A percentile compares a stretch with the other conserved stretches of the same genome.
phyloP scores from a whole-genome alignment of 1,140 invertebrate species.

The Neodiprion virginianus region DNA sequence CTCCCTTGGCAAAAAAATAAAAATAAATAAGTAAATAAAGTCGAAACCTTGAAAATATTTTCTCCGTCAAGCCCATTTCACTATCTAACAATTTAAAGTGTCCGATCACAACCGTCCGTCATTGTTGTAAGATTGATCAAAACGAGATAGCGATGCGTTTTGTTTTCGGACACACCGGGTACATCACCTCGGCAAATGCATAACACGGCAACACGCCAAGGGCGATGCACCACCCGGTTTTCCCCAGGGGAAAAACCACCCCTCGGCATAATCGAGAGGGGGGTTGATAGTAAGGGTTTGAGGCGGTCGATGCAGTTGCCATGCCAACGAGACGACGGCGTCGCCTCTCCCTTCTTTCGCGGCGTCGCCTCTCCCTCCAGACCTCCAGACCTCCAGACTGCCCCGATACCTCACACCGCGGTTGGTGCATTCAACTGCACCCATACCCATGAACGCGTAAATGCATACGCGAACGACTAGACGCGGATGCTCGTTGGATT shows the following conservation, averaged over 20 bases:
- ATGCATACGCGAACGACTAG: too few relatives aligned
- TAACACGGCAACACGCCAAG: slow-evolving; percentile 1
- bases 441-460: too few relatives aligned
- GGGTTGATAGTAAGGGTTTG: slow-evolving; percentile 40
- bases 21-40: too few relatives aligned
- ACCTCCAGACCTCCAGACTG: slow-evolving; percentile 36
- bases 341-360: slow-evolving; percentile 50
- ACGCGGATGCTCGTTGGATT: too few relatives aligned
- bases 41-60: too few relatives aligned
- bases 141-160: too few relatives aligned
- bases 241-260: slow-evolving; percentile 34
- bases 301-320: slow-evolving; percentile 60
- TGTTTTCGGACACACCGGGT: neutral
- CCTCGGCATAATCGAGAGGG: slow-evolving; percentile 24
- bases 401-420: neutral
- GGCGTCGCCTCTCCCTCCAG: slow-evolving; percentile 48
- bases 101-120: too few relatives aligned
- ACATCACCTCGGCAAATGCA: neutral
- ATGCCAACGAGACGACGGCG: slow-evolving; percentile 58
- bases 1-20: too few relatives aligned
- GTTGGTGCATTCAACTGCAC: too few relatives aligned
- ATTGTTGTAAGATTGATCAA: too few relatives aligned
- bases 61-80: too few relatives aligned
- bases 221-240: slow-evolving; percentile 24
- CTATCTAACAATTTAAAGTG: too few relatives aligned